Evolutionary conservation across 2,113 vertebrate species (phyloP).

Genomic region (Malaclemys terrapin): DNA sequence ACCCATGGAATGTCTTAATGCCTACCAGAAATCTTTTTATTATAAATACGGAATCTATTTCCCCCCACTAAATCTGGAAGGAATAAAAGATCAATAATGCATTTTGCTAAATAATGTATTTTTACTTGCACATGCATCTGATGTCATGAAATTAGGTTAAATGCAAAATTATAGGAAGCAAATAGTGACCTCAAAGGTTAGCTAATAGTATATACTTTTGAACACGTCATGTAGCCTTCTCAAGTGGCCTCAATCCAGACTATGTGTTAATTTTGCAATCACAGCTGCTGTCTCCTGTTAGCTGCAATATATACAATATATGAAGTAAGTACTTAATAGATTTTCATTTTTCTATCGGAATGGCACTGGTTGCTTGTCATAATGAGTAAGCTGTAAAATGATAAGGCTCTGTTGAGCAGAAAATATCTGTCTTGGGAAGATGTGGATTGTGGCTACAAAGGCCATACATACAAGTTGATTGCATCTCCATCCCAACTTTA

Average conservation of each 20-base stretch:
- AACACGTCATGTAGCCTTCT: not conserved
- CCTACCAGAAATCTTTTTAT: not conserved
- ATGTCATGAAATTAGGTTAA: not conserved
- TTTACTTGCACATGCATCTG: not conserved
- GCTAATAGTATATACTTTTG: not conserved
- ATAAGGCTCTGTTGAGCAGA: not conserved
- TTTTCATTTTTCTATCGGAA: conserved; percentile 32
- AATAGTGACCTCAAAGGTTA: not conserved
- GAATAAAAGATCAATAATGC: not conserved
- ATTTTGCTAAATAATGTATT: not conserved
- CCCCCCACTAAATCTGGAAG: not conserved
- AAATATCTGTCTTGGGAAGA: not conserved
- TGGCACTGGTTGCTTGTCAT: conserved; percentile 14
- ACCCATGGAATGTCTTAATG: not conserved
- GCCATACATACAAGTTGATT: not conserved
- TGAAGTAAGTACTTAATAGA: conserved; percentile 35
- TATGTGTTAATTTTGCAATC: not conserved
- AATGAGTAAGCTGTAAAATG: not conserved
- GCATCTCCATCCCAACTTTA: not conserved
- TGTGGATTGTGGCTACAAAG: not conserved
- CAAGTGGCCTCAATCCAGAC: not conserved
- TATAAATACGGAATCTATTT: not conserved
- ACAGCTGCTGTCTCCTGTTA: not conserved
- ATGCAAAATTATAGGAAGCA: not conserved
- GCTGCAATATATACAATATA: not conserved